These are phyloP conservation scores for Hozukius guyotensis DNA, from an alignment of 2,797 vertebrate species.

Conservation along the genomic window DNA sequence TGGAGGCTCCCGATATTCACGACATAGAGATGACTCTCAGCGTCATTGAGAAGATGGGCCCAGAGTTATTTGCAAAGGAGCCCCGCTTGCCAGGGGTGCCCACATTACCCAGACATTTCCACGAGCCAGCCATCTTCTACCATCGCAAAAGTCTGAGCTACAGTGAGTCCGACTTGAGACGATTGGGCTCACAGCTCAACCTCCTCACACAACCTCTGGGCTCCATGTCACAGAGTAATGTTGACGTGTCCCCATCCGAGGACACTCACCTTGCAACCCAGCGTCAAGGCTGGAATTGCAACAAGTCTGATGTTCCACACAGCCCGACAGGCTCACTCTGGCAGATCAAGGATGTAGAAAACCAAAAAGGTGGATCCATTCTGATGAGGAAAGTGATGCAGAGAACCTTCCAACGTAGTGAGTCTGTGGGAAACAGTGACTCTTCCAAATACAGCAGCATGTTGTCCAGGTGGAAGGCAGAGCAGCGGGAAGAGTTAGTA, in stretches of 20 bases:
- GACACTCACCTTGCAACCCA: not conserved
- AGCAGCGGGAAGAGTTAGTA: conserved; percentile 47
- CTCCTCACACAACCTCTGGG: conserved; percentile 82
- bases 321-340: conserved; percentile 82
- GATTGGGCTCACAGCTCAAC: conserved; percentile 84
- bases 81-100: conserved; percentile 76
- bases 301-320: conserved; percentile 60
- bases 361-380: conserved; percentile 63
- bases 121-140: conserved; percentile 85
- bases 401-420: conserved; percentile 83
- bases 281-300: conserved; percentile 45
- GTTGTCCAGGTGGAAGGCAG: conserved; percentile 61
- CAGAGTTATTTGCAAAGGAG: conserved; percentile 51
- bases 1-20: conserved; percentile 85
- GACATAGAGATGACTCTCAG: conserved; percentile 88
- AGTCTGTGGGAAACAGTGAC: conserved; percentile 72
- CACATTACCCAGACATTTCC: conserved; percentile 74
- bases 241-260: not conserved
- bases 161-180: conserved; percentile 92
- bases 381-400: conserved; percentile 69
- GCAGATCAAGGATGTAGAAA: conserved; percentile 80
- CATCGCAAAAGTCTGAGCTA: conserved; percentile 91
- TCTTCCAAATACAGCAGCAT: conserved; percentile 31
- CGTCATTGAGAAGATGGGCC: conserved; percentile 75
- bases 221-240: conserved; percentile 62